Conservation (phyloP, 2,113 vertebrate species). For the Capreolus pygargus region DNA sequence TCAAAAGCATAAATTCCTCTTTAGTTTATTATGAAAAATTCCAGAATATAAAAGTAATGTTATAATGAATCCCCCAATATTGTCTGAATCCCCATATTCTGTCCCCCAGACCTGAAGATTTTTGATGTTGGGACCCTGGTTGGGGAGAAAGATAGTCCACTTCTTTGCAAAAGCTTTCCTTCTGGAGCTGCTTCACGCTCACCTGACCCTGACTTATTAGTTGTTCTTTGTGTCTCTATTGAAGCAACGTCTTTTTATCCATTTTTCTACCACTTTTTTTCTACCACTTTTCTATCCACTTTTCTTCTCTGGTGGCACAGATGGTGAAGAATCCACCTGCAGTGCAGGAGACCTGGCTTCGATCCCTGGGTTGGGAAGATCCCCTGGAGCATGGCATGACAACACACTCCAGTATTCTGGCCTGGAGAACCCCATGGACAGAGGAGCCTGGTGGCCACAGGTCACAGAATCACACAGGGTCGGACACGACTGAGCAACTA, state of each 20-base stretch:
- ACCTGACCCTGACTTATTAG: neutral
- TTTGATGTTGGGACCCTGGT: neutral
- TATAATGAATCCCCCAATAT: neutral
- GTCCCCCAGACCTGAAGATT: neutral
- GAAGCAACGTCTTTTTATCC: neutral
- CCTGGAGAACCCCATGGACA: neutral
- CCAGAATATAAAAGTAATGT: neutral
- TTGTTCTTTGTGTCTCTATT: neutral
- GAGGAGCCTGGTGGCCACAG: neutral
- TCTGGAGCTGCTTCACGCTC: neutral
- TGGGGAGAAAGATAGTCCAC: neutral
- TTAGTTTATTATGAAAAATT: neutral
- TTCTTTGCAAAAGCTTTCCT: neutral
- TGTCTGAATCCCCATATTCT: neutral
- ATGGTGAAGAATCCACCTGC: neutral
- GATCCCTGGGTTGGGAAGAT: neutral
- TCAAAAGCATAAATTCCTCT: neutral
- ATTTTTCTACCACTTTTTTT: neutral
- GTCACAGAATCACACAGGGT: neutral
- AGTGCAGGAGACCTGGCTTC: fast-evolving
- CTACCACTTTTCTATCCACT: neutral
- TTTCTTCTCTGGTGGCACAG: neutral
- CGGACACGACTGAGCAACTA: neutral
- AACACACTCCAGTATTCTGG: neutral
- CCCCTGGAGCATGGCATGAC: neutral